Percentiles rank a stretch among this genome's conserved stretches.
Conservation (phyloP, 2,113 vertebrate species). For the Clarias batrachus region DNA sequence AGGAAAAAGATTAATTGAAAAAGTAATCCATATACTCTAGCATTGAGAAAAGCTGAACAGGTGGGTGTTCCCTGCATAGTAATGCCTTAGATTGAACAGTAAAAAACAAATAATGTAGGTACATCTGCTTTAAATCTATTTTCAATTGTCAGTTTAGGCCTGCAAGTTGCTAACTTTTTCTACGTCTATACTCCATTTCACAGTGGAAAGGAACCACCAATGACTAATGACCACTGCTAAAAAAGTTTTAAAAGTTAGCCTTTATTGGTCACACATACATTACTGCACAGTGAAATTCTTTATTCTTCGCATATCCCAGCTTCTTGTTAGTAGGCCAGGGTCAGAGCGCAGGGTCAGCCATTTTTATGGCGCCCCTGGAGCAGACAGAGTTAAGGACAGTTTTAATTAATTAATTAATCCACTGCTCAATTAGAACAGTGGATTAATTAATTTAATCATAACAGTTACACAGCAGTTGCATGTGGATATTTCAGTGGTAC, state of each 20-base stretch:
- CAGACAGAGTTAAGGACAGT: no score
- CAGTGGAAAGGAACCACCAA: not conserved
- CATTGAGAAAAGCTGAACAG: not conserved
- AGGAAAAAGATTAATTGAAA: not conserved
- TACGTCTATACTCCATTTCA: not conserved
- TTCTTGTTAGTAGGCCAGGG: no score
- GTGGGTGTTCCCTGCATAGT: not conserved
- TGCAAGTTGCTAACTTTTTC: not conserved
- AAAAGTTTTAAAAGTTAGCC: no score
- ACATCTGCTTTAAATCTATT: not conserved
- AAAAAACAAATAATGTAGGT: not conserved
- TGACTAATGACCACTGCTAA: not conserved
- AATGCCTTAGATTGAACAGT: not conserved
- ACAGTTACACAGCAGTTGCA: not conserved
- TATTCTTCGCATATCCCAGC: no score
- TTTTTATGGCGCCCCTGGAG: no score
- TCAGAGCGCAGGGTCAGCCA: no score
- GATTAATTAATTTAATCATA: not conserved
- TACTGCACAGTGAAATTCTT: no score
- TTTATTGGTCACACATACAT: no score
- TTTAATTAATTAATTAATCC: no score
- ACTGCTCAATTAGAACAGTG: not conserved
- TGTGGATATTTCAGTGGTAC: not conserved
- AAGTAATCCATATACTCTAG: not conserved
- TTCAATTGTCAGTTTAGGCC: not conserved